phyloP scores from a whole-genome alignment of 2,888 invertebrate genomes.

The Acrocyrtus sp. region DNA sequence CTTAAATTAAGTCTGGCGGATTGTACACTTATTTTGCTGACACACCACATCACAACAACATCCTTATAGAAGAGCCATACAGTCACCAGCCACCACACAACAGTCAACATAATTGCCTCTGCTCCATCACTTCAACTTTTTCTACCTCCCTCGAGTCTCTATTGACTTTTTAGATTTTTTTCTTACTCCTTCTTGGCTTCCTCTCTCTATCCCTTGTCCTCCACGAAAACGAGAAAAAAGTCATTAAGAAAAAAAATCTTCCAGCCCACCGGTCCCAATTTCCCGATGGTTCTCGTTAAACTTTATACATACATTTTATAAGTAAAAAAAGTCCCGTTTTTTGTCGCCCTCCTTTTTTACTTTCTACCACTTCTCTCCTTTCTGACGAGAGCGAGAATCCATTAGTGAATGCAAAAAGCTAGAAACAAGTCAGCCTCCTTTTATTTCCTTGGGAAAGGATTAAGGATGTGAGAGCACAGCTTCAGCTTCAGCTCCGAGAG shows the following conservation, averaged over 20 bases:
- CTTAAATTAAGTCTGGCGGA: constrained; percentile 21
- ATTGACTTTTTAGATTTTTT: constrained; percentile 26
- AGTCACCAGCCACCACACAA: too few species aligned
- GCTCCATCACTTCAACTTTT: neutral
- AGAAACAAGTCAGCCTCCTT: constrained; percentile 44
- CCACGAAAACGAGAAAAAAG: constrained; percentile 40
- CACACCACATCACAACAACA: constrained; percentile 36
- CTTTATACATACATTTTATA: neutral
- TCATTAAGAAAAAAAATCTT: constrained; percentile 45
- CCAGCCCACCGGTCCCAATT: constrained; percentile 38
- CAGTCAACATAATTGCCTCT: neutral
- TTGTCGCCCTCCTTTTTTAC: neutral
- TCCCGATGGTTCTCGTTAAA: constrained; percentile 35
- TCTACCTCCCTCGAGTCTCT: constrained; percentile 10
- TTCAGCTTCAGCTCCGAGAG: neutral
- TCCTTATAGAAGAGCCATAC: neutral
- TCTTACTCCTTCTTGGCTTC: neutral
- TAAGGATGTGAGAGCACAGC: constrained; percentile 40
- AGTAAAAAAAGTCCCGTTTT: constrained; percentile 5
- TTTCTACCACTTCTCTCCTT: neutral
- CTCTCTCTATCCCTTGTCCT: constrained; percentile 6
- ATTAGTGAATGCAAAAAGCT: constrained; percentile 47
- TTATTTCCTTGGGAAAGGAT: constrained; percentile 43
- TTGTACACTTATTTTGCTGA: constrained; percentile 30
- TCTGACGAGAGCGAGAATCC: constrained; percentile 18